Evolutionary conservation across 2,113 vertebrate species (phyloP).

Genomic region (cattle (Bos taurus)): ARS-UCD2.0 NC_037334.1:32344001-32344500

Average conservation of each 20-base stretch:
- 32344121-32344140: not conserved
- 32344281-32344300: not conserved
- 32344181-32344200: not conserved
- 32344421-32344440: too few species aligned
- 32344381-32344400: too few species aligned
- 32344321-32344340: not conserved
- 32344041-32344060: not conserved
- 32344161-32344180: not conserved
- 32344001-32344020: not conserved
- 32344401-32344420: too few species aligned
- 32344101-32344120: not conserved
- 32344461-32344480: too few species aligned
- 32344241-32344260: not conserved
- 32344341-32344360: too few species aligned
- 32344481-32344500: too few species aligned
- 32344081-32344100: not conserved
- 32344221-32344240: not conserved
- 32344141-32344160: not conserved
- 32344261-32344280: not conserved
- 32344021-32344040: not conserved
- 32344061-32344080: not conserved
- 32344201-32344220: not conserved
- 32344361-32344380: too few species aligned
- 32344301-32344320: not conserved
- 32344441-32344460: too few species aligned